These are phyloP conservation scores for Delia radicum DNA, from an alignment of 1,140 invertebrate genomes.

Conservation along the genomic window DNA sequence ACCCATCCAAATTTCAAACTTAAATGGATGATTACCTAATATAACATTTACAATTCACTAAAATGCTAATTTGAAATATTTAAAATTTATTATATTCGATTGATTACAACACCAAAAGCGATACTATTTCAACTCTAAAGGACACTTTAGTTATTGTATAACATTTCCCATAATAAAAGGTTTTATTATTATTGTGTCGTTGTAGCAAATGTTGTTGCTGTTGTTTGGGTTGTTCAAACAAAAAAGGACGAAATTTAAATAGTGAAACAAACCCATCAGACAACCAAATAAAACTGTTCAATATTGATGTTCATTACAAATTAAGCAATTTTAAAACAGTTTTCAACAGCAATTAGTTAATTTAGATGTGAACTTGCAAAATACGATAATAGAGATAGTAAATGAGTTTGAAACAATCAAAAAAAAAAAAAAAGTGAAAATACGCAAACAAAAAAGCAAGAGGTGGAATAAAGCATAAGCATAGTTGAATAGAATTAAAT, in stretches of 20 bases:
- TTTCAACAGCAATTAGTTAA: conserved; percentile 4
- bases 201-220: neutral
- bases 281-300: neutral
- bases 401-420: neutral
- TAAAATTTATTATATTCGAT: neutral
- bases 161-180: neutral
- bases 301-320: neutral
- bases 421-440: too few species aligned
- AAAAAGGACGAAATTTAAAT: neutral
- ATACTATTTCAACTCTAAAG: neutral
- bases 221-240: neutral
- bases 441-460: neutral
- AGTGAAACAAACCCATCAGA: neutral
- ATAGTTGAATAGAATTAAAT: too few species aligned
- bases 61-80: neutral
- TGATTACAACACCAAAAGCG: neutral
- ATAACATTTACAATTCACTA: neutral
- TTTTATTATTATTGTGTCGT: neutral
- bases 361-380: neutral
- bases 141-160: neutral
- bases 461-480: neutral
- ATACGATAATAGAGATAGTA: neutral
- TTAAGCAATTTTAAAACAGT: neutral
- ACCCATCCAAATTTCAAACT: neutral
- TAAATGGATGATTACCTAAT: neutral